Base-by-base conservation (phyloP, 2,113 vertebrate species). In the Caloenas nicobarica region DNA sequence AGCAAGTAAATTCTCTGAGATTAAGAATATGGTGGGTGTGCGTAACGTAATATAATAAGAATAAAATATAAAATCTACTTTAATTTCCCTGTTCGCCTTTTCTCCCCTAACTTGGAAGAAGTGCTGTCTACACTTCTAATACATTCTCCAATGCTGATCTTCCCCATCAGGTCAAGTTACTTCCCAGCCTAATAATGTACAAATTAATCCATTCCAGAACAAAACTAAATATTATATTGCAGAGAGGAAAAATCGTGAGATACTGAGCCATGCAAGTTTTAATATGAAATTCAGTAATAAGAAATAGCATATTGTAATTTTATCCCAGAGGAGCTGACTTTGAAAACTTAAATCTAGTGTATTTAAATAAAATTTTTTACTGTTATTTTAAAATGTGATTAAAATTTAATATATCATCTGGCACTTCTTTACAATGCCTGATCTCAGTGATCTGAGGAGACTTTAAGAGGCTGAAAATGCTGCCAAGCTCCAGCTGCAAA, bases 341-440 rank as follows among this genome's bases (percentile, higher is more conserved):
- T 53, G 70, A 85, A 89, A 91, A 85, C 60, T 66, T 72, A 44
- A 73, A 77, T 83, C 53, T 81, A 58, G 23, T 2, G 0, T 34
- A 48, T 64, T 94, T 78, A 84, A 92, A 70, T 77, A 56, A 29
- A 48, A 8, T 11, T 71, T 46, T 51, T 92, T 86, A 79, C 51
- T 64, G 72, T 83, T 91, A 5, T 16, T 60, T 81, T 94, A 18
- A 56, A 86, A 83, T 7, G 18, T 81, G 51, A 95, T 90, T 93
- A 91, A 86, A 94, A 83, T 95, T 88, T 93, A 84, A 93, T 96
- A 81, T 91, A 53, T 93, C 21, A 68, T 86, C 68, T 96, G 92
- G 86, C 86, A 90, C 28, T 51, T 95, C 66, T 91, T 94, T 80
- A 53, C 85, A 88, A 11, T 58, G 57, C 50, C 58, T 95, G 69